Evolutionary conservation across 1,140 invertebrate genomes (phyloP), one percentile per base, ranked within the genome.

Genomic region (Drosophila melanica): DNA sequence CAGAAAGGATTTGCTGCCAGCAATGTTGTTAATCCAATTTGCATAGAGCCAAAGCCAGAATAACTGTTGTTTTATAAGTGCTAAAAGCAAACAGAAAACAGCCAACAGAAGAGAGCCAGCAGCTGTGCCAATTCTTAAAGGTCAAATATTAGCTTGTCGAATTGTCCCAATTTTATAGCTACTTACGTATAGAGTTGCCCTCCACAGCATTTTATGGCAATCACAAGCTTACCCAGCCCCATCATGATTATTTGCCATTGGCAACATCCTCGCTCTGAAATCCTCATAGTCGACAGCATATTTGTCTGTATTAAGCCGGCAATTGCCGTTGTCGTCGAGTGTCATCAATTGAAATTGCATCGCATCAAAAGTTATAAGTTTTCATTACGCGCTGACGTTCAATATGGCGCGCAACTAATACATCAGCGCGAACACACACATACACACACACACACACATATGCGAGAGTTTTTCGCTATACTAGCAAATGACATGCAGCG

Each of bases 261-360:
- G 27, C 55, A 73, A 53, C 42, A 58, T 27, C 35, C 54, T 9
- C 45, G 33, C 41, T 27, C 6, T 27, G 5, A 27, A 27, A 27
- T 7, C 5, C 27, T 12, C 33, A 9, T 37, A 6, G 44, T 60
- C 41, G 20, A 23, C 5, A 18, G 14, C 71, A 58, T 58, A 76
- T 76, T 63, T 67, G 63, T 73, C 51, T 55, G 71, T 53, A 62
- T 69, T 69, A 74, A 69, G 77, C 68, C 62, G 71, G 79, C 75
- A 86, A 86, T 86, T 87, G 84, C 67, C 68, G 69, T 75, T 77
- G 82, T 89, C 60, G 57, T 75, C 72, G 57, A 70, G 84, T 87
- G 82, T 66, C 82, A 78, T 86, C 82, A 82, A 86, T 89, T 78
- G 79, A 86, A 86, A 86, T 86, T 82, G 84, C 79, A 79, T 82